Percentiles rank a stretch among this genome's conserved stretches.
These are phyloP conservation scores for Labeo calbasu DNA, from an alignment of 2,797 vertebrate species.

Conservation along the genomic window DNA sequence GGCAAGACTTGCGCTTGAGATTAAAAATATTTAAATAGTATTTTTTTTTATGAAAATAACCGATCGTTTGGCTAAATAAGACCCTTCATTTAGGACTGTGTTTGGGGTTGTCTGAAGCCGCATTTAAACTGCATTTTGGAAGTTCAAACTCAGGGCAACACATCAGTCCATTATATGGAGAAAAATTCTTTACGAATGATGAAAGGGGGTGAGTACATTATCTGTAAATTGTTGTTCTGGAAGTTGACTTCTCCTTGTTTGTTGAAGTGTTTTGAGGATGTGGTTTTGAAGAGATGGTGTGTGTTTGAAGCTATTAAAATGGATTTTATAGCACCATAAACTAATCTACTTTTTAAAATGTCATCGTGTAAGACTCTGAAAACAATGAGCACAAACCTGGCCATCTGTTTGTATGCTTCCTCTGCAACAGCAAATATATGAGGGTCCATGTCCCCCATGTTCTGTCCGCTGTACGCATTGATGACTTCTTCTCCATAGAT, in stretches of 20 bases:
- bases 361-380: not conserved
- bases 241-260: not conserved
- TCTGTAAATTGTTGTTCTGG: no score
- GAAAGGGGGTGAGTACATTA: no score
- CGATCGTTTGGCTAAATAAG: no score
- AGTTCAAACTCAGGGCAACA: no score
- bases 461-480: constrained; percentile 92
- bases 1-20: no score
- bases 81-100: no score
- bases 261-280: not conserved
- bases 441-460: constrained; percentile 97
- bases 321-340: not conserved
- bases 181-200: no score
- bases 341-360: not conserved
- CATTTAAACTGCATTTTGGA: no score
- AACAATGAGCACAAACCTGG: constrained; percentile 77
- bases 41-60: no score
- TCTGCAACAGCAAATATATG: constrained; percentile 97
- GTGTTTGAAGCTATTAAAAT: not conserved
- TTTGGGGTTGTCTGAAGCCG: no score
- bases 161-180: no score
- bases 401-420: constrained; percentile 96
- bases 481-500: constrained; percentile 98
- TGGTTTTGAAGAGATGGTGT: not conserved
- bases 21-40: no score